Conservation (phyloP, 2,797 vertebrate species). For the Mergus octosetaceus region DNA sequence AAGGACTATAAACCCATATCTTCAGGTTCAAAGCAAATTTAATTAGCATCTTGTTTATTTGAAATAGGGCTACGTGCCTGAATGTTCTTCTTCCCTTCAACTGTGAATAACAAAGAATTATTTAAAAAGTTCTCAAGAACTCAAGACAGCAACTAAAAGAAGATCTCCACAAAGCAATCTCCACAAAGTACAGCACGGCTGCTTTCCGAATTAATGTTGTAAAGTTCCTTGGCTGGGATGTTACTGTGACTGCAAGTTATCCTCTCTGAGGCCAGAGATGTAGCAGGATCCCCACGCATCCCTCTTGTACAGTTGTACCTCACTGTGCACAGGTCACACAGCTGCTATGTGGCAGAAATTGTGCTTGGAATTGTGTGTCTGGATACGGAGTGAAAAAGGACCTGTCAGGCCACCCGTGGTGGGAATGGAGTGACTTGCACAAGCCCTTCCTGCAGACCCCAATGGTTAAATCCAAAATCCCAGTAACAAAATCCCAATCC, state of each 20-base stretch:
- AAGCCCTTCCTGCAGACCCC: not conserved
- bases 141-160: not conserved
- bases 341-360: rapidly evolving
- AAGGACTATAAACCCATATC: not conserved
- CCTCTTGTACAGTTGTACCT: not conserved
- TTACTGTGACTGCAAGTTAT: not conserved
- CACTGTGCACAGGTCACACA: not conserved
- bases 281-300: not conserved
- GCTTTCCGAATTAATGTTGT: not conserved
- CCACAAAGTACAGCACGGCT: not conserved
- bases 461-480: not conserved
- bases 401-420: not conserved
- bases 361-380: not conserved
- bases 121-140: not conserved
- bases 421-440: rapidly evolving
- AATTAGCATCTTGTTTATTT: not conserved
- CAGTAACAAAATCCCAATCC: no score
- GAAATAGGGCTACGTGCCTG: not conserved
- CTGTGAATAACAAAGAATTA: not conserved
- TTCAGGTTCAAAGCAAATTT: not conserved
- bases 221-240: not conserved
- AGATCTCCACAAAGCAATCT: not conserved
- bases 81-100: not conserved
- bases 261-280: not conserved
- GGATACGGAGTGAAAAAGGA: not conserved